Evolutionary conservation across 1,140 invertebrate genomes (phyloP), one percentile per base, ranked within the genome.

Genomic region (Aricia agestis): DNA sequence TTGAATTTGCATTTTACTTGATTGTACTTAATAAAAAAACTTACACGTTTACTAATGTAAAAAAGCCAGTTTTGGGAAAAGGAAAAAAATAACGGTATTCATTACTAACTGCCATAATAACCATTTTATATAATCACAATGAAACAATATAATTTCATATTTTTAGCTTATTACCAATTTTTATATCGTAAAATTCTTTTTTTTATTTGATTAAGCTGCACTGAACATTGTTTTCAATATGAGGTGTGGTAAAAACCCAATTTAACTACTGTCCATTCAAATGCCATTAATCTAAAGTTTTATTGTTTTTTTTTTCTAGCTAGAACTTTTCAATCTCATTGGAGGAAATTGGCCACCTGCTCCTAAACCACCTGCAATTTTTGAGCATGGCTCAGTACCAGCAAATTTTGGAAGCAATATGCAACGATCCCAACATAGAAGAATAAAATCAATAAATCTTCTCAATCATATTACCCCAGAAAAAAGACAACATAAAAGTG

Each of bases 341-440:
- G 87, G 87, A 71, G 89, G 86, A 13, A 86, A 85, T 73, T 91
- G 89, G 87, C 89, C 89, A 66, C 89, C 89, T 72, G 86, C 89
- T 52, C 89, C 89, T 13, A 81, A 79, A 63, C 85, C 79, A 59
- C 85, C 82, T 25, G 83, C 86, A 72, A 74, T 72, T 70, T 74
- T 78, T 25, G 83, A 86, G 75, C 90, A 91, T 90, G 87, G 87
- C 61, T 82, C 85, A 76, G 76, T 82, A 69, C 78, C 82, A n/a
- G 69, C 73, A 15, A 81, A 32, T 25, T 70, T 66, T 72, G 82
- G 74, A 77, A 76, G 71, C 78, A 91, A 78, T 82, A 89, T 88
- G 85, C 84, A 91, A 73, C 82, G 79, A 57, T 58, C 82, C 61
- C 83, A 82, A 61, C 76, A 82, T 79, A 86, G 89, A 72, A 73